Conservation (phyloP, 2,888 invertebrate species). For the Mythimna albipuncta region DNA sequence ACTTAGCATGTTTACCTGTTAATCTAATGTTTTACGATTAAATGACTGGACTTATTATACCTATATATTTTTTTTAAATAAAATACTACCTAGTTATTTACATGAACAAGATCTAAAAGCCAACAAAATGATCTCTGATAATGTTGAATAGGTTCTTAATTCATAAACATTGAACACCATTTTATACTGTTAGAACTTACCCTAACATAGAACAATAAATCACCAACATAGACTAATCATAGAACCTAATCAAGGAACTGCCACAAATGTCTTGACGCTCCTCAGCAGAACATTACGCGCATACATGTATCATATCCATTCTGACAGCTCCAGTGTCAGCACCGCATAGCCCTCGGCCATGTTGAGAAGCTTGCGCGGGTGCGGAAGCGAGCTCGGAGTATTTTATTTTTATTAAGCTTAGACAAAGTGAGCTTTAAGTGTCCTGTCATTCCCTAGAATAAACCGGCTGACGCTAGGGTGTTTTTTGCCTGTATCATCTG, state of each 20-base stretch:
- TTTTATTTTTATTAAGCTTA: not conserved
- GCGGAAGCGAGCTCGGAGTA: not conserved
- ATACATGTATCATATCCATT: constrained; percentile 57
- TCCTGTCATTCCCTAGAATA: not conserved
- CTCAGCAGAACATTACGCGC: constrained; percentile 17
- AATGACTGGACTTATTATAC: too few species aligned
- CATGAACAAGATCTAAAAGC: too few species aligned
- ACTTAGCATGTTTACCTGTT: too few species aligned
- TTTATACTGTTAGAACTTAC: not conserved
- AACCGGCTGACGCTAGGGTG: not conserved
- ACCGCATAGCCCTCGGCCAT: not conserved
- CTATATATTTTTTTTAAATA: too few species aligned
- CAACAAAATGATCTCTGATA: too few species aligned
- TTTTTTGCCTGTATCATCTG: not conserved
- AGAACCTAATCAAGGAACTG: constrained; percentile 50
- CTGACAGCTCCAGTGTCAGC: constrained; percentile 52
- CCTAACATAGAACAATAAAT: constrained; percentile 18
- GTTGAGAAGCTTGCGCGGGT: not conserved
- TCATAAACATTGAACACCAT: not conserved
- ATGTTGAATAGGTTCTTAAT: not conserved
- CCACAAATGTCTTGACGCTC: constrained; percentile 36
- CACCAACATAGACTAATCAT: constrained; percentile 27
- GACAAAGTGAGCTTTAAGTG: not conserved
- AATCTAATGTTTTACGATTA: too few species aligned
- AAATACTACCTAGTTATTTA: too few species aligned